A percentile compares a stretch with the other conserved stretches of the same genome.
phyloP scores from a whole-genome alignment of 1,140 invertebrate genomes.

The Heterodera carotae region DNA sequence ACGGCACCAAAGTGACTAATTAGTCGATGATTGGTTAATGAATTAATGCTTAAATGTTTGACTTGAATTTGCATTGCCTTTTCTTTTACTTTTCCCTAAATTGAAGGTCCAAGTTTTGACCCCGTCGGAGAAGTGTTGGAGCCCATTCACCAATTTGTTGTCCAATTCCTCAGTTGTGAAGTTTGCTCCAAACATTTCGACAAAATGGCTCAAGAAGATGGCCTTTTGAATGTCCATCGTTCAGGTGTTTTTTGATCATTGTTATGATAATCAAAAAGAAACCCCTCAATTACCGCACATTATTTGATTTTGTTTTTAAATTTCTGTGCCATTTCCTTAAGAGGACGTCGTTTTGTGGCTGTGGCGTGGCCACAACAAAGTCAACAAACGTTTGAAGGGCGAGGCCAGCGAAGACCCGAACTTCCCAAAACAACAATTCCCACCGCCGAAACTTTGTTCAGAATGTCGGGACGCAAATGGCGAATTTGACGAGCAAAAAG shows the following conservation, averaged over 20 bases:
- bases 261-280: conserved; percentile 14
- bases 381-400: conserved; percentile 81
- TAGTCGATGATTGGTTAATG: neutral
- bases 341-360: conserved; percentile 85
- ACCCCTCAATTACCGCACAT: no score
- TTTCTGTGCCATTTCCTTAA: conserved; percentile 15
- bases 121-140: conserved; percentile 71
- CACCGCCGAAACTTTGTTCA: conserved; percentile 74
- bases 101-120: conserved; percentile 59
- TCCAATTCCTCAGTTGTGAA: conserved; percentile 88
- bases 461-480: conserved; percentile 47
- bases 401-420: conserved; percentile 86
- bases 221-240: conserved; percentile 68
- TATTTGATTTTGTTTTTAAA: no score
- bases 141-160: conserved; percentile 84
- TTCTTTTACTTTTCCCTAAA: no score
- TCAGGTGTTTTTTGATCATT: conserved; percentile 34
- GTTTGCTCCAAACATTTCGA: conserved; percentile 86
- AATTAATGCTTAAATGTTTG: no score
- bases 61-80: no score
- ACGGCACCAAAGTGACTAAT: conserved; percentile 63
- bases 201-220: conserved; percentile 73
- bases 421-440: conserved; percentile 88
- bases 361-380: conserved; percentile 90
- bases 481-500: conserved; percentile 51